A percentile compares a stretch with the other conserved stretches of the same genome.
These are phyloP conservation scores for Smutsia gigantea DNA, from an alignment of 2,797 vertebrate species.

Conservation along the genomic window DNA sequence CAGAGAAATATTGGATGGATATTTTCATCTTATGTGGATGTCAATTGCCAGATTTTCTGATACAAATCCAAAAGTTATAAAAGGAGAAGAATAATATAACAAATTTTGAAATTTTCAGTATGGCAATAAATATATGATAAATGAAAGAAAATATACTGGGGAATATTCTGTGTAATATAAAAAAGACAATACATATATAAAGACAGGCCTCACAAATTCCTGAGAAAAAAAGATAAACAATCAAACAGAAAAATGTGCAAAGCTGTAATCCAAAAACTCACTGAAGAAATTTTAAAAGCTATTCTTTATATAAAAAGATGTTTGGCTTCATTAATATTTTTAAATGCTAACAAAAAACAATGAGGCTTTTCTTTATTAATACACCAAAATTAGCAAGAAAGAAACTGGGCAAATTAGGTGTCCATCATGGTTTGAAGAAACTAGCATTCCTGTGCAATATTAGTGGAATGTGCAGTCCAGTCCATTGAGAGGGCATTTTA, in stretches of 20 bases:
- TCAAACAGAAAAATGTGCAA: background rate
- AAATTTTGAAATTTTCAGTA: slow-evolving; percentile 9
- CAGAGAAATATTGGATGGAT: background rate
- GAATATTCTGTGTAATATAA: background rate
- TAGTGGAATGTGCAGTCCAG: rapidly evolving
- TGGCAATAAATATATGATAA: background rate
- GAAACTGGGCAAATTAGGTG: background rate
- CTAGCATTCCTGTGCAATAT: background rate
- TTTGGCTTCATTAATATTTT: background rate
- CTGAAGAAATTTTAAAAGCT: background rate
- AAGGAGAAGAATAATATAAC: background rate
- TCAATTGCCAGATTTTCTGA: background rate
- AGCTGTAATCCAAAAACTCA: background rate
- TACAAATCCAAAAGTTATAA: background rate
- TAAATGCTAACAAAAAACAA: background rate
- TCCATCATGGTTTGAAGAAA: background rate
- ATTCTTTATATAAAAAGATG: background rate
- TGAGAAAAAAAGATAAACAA: background rate
- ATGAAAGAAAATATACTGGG: background rate
- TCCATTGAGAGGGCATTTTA: background rate
- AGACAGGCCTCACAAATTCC: background rate
- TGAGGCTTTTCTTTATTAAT: background rate
- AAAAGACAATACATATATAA: background rate
- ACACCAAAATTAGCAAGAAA: background rate
- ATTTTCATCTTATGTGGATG: background rate